Conservation (phyloP, 1,140 invertebrate genomes). For the Neodiprion virginianus region DNA sequence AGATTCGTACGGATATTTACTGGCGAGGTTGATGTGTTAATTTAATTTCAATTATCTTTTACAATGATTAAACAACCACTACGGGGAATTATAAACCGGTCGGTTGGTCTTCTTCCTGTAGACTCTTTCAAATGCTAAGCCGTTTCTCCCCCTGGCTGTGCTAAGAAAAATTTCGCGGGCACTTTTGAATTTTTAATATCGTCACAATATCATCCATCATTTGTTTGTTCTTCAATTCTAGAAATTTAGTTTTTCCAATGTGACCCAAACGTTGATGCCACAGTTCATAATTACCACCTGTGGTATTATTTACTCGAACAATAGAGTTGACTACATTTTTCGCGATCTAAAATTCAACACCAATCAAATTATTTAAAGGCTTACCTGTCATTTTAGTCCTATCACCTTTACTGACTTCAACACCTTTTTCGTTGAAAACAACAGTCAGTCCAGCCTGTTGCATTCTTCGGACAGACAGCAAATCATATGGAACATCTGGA, state of each 20-base stretch:
- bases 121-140: no score
- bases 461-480: constrained; percentile 42
- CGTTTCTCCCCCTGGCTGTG: no score
- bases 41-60: no score
- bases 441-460: constrained; percentile 41
- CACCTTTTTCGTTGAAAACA: constrained; percentile 37
- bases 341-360: constrained; percentile 18
- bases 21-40: no score
- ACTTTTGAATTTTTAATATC: no score
- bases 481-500: constrained; percentile 35
- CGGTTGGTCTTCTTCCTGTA: no score
- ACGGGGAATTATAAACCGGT: no score
- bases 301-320: constrained; percentile 24
- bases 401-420: constrained; percentile 36
- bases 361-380: constrained; percentile 36
- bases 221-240: constrained; percentile 43
- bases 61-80: no score
- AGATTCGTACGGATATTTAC: no score
- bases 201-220: constrained; percentile 24
- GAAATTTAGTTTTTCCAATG: constrained; percentile 46
- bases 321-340: constrained; percentile 6
- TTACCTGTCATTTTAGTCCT: constrained; percentile 34
- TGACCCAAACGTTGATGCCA: constrained; percentile 50
- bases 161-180: no score
- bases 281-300: constrained; percentile 40